Evolutionary conservation across 2,888 invertebrate species (phyloP), one percentile per base, ranked within the genome.

Genomic region (Pristionchus mayeri): DNA sequence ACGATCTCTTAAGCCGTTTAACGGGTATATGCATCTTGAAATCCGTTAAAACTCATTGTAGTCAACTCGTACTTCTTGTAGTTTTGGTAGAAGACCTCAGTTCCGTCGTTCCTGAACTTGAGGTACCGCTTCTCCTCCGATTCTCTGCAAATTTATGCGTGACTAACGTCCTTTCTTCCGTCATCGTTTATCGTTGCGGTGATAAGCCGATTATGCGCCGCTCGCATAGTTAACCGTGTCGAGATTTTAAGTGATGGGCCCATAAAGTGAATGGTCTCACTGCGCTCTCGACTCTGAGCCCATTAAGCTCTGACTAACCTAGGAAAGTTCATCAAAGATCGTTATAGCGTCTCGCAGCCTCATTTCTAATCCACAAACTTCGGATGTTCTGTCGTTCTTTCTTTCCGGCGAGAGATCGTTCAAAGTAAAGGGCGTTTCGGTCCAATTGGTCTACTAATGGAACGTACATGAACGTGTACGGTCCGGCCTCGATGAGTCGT

Each of bases 61-160:
- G n/a, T n/a, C n/a, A n/a, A n/a, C 40, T 86, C 79, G 44, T 88
- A 91, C 63, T 85, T 88, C 84, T 90, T 91, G 84, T 91, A 91
- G 81, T 91, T 91, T 76, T 90, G 86, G 86, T 91, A 91, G 85
- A 88, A 88, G 71, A 91, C 87, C 85, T 86, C 81, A 2, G 85
- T 84, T 27, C 87, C 87, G 80, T 90, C 88, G 3, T 86, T 83
- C 11, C 85, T 87, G 83, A 87, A 91, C 18, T 89, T 86, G 30
- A 88, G 81, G 52, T 91, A 89, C 81, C 88, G 86, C 84, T 91
- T 91, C 37, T 89, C 86, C 78, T 91, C 91, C 21, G 87, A 86
- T 85, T 90, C 91, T 76, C 90, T 91, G 81, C 79, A 90, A 86
- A 16, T 9, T 11, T 7, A 2, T n/a, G n/a, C 34, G 18, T 37